Percentiles rank a stretch among this genome's conserved stretches.
Evolutionary conservation across 2,797 vertebrate species (phyloP).

Genomic region (Semotilus atromaculatus): DNA sequence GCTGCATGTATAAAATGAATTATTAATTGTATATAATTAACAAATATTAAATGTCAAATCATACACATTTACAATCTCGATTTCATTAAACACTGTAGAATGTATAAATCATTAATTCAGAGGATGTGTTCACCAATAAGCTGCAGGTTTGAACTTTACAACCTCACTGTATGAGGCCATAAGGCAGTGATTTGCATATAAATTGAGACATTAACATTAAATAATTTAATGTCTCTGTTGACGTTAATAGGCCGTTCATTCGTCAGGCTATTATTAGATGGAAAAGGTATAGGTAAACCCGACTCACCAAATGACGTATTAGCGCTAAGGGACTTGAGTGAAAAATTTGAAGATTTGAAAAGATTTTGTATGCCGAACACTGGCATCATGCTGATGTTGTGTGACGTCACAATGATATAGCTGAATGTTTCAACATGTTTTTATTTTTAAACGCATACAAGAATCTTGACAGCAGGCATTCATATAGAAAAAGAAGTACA

Average conservation of each 20-base stretch:
- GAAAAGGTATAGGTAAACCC: conserved; percentile 60
- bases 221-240: conserved; percentile 61
- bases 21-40: neutral
- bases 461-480: conserved; percentile 27
- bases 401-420: neutral
- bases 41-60: neutral
- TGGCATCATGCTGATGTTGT: neutral
- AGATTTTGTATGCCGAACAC: neutral
- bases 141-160: conserved; percentile 67
- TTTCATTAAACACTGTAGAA: neutral
- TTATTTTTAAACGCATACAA: neutral
- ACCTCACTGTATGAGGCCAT: conserved; percentile 70
- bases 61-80: neutral
- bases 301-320: conserved; percentile 30
- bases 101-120: neutral
- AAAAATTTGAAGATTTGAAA: neutral
- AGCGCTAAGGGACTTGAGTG: neutral
- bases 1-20: neutral
- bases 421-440: neutral
- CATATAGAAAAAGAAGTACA: conserved; percentile 10
- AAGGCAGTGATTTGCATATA: conserved; percentile 78
- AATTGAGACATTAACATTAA: conserved; percentile 75
- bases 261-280: conserved; percentile 66
- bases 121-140: conserved; percentile 48
- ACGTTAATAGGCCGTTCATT: conserved; percentile 69